Evolutionary conservation across 2,797 vertebrate genomes (phyloP).

Genomic region (Melanogrammus aeglefinus): DNA sequence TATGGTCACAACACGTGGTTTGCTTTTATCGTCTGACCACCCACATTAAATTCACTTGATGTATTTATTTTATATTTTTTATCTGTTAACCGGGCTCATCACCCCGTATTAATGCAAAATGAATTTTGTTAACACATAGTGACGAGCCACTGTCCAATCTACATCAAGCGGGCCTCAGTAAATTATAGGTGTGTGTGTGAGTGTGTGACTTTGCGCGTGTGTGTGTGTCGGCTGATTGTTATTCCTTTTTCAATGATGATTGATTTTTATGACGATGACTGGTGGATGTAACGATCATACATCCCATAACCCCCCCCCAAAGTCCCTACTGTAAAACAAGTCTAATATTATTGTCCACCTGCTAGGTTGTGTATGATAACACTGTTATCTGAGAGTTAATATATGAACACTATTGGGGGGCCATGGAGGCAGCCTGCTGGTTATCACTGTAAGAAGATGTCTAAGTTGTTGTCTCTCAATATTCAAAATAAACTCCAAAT

Average conservation of each 20-base stretch:
- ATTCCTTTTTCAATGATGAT: slow-evolving; percentile 2
- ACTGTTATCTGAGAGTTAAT: slow-evolving; percentile 70
- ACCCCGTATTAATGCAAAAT: slow-evolving; percentile 40
- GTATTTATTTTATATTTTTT: neutral
- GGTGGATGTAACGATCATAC: slow-evolving; percentile 1
- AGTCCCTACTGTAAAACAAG: slow-evolving; percentile 40
- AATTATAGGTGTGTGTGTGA: slow-evolving; percentile 37
- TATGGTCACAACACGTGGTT: neutral
- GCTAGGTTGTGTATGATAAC: slow-evolving; percentile 65
- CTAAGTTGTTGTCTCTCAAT: slow-evolving; percentile 73
- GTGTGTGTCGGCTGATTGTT: neutral
- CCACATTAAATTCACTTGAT: neutral
- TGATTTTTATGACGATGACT: slow-evolving; percentile 19
- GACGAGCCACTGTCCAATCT: slow-evolving; percentile 67
- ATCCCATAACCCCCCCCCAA: slow-evolving; percentile 1
- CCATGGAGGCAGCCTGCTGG: slow-evolving; percentile 49
- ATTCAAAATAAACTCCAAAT: slow-evolving; percentile 78
- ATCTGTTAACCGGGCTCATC: neutral
- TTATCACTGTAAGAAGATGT: slow-evolving; percentile 74
- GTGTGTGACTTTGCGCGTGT: slow-evolving; percentile 31
- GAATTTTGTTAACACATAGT: slow-evolving; percentile 31
- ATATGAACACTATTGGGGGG: slow-evolving; percentile 52
- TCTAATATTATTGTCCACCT: slow-evolving; percentile 44
- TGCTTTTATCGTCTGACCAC: neutral
- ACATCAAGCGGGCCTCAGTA: slow-evolving; percentile 31